Evolutionary conservation across 2,797 vertebrate genomes (phyloP).

Genomic region (Eupleurogrammus muticus): DNA sequence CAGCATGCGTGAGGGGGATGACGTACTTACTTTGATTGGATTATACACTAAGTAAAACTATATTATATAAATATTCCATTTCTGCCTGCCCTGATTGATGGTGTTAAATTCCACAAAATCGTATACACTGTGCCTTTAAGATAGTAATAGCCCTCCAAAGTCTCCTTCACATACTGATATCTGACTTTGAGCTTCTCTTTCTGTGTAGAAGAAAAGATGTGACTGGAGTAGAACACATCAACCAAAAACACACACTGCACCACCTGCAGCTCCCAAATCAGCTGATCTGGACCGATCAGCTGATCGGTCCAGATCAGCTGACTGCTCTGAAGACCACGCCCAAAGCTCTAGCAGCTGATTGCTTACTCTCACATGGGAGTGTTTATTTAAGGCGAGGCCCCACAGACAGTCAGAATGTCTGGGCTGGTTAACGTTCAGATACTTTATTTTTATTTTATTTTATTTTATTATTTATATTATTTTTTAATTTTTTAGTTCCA

Average conservation of each 20-base stretch:
- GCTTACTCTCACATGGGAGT: neutral
- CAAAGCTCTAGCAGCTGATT: slow-evolving; percentile 32
- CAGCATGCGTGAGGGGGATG: neutral
- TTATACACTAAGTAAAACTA: too few relatives aligned
- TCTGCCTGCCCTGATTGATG: too few relatives aligned
- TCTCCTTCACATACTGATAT: neutral
- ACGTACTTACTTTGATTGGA: too few relatives aligned
- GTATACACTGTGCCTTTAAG: too few relatives aligned
- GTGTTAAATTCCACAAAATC: too few relatives aligned
- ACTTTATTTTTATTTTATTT: too few relatives aligned
- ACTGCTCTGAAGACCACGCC: slow-evolving; percentile 38
- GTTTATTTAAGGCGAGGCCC: slow-evolving; percentile 60
- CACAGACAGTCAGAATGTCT: slow-evolving; percentile 1
- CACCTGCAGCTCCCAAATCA: slow-evolving; percentile 48
- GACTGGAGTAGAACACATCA: neutral
- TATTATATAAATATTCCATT: too few relatives aligned
- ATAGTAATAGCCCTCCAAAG: too few relatives aligned
- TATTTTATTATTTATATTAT: too few relatives aligned
- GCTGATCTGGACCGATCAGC: too few relatives aligned
- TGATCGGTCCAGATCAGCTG: too few relatives aligned
- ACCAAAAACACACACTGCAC: neutral
- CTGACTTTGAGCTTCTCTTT: neutral
- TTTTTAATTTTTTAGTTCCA: neutral
- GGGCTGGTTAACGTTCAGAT: neutral
- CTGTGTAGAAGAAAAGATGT: neutral